phyloP scores from a whole-genome alignment of 1,140 invertebrate genomes.

The Drosophila cardini region DNA sequence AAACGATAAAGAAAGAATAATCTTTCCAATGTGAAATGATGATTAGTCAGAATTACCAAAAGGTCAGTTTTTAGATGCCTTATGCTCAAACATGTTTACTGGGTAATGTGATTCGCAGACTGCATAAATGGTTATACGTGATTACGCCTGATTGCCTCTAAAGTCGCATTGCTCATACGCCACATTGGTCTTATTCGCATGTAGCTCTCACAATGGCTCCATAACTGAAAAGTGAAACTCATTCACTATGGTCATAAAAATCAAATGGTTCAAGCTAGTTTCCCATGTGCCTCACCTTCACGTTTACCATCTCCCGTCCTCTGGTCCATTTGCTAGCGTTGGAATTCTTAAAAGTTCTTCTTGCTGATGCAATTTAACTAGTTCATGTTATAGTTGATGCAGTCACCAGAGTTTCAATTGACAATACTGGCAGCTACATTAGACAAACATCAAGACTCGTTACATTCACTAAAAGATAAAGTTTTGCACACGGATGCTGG shows the following conservation, averaged over 20 bases:
- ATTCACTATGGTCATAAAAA: conserved; percentile 68
- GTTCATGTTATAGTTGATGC: conserved; percentile 57
- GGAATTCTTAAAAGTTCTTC: conserved; percentile 71
- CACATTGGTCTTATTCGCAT: conserved; percentile 69
- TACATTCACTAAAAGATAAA: conserved; percentile 18
- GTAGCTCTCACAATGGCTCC: conserved; percentile 31
- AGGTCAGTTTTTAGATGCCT: no score
- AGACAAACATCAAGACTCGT: conserved; percentile 58
- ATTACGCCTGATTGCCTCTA: conserved; percentile 53
- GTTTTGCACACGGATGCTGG: conserved; percentile 32
- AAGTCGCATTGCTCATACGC: conserved; percentile 57
- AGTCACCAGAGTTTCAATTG: conserved; percentile 63
- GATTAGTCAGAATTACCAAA: no score
- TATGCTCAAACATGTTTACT: no score
- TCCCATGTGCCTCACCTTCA: background rate
- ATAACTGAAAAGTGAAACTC: conserved; percentile 65
- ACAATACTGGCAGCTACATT: conserved; percentile 71
- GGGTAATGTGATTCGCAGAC: no score
- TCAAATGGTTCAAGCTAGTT: conserved; percentile 55
- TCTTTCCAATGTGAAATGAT: conserved; percentile 1
- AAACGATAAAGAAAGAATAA: no score
- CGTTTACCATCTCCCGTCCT: background rate
- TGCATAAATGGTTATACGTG: background rate
- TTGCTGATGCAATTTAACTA: conserved; percentile 71
- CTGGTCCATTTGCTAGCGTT: conserved; percentile 9